phyloP scores from a whole-genome alignment of 2,113 vertebrate species.

The Mesoclemmys tuberculata region DNA sequence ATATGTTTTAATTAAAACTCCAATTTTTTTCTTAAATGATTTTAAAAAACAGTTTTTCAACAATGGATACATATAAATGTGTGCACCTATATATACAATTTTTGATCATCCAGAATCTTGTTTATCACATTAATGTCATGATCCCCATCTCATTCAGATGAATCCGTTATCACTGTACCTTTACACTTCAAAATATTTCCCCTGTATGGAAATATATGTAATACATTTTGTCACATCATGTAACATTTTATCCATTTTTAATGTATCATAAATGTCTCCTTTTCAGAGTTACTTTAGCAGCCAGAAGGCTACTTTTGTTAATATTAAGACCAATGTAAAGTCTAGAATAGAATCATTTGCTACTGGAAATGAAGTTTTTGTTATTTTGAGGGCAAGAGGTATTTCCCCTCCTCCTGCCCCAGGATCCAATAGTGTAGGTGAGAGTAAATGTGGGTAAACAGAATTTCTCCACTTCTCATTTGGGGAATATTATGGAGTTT shows the following conservation, averaged over 20 bases:
- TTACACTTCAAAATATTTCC: not conserved
- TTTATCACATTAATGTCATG: not conserved
- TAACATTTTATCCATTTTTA: not conserved
- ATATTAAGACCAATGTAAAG: not conserved
- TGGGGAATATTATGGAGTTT: not conserved
- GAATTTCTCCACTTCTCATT: not conserved
- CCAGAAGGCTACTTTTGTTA: fast-evolving
- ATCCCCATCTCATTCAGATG: fast-evolving
- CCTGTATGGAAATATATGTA: fast-evolving
- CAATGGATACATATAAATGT: not conserved
- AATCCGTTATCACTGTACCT: not conserved
- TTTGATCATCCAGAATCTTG: not conserved
- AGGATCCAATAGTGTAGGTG: not conserved
- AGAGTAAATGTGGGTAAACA: not conserved
- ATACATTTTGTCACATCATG: fast-evolving
- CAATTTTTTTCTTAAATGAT: not conserved
- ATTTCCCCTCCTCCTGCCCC: not conserved
- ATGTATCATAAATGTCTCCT: not conserved
- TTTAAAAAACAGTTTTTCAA: not conserved
- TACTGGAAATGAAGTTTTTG: not conserved
- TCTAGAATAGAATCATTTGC: not conserved
- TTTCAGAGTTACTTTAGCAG: not conserved
- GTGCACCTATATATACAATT: not conserved
- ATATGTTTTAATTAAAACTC: not conserved
- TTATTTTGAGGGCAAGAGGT: not conserved